Base-by-base conservation (phyloP, 2,888 invertebrate species). In the Lasioglossum oenotherae region DNA sequence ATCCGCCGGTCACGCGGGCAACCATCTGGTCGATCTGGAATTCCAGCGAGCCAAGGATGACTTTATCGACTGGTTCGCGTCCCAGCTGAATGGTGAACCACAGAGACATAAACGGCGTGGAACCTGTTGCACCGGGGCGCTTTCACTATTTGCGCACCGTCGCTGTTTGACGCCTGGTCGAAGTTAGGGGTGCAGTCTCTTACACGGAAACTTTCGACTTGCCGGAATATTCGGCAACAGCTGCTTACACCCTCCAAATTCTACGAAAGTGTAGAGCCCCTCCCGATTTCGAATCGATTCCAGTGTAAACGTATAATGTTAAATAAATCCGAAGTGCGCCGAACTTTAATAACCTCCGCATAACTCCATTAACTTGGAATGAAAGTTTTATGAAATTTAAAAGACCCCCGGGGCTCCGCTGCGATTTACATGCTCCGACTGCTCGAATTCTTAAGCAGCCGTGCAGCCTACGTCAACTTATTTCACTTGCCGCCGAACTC, bases 21-120 rank as follows among this genome's bases (percentile, higher is more conserved):
- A 91, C 88, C 87, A 46, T 19, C 71, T 72, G 67, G 81, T 77
- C 71, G 74, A 27, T 57, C 74, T 46, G 80, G 81, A 78, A 82
- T 85, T 69, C 80, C 78, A 38, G 81, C 72, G 78, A 86, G 76
- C 87, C 78, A 81, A 57, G 27, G 69, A 73, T 46, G 27, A n/a
- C n/a, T 27, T 80, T 75, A 87, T 87, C 84, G 71, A 57, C 74
- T 38, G 91, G 90, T 91, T 91, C 69, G 91, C 88, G 88, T 91
- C 90, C 64, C 35, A 27, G 74, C 91, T 91, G 87, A 83, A 69
- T 35, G n/a, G 44, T 41, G 64, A 75, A 78, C 87, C 76, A 46
- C 69, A 60, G 84, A 83, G 85, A 87, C 76, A 71, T 74, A 85
- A 84, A 87, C 35, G 78, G 73, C 80, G 74, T 57, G 60, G 81